Evolutionary conservation across 2,113 vertebrate genomes (phyloP).

Genomic region (human): DNA sequence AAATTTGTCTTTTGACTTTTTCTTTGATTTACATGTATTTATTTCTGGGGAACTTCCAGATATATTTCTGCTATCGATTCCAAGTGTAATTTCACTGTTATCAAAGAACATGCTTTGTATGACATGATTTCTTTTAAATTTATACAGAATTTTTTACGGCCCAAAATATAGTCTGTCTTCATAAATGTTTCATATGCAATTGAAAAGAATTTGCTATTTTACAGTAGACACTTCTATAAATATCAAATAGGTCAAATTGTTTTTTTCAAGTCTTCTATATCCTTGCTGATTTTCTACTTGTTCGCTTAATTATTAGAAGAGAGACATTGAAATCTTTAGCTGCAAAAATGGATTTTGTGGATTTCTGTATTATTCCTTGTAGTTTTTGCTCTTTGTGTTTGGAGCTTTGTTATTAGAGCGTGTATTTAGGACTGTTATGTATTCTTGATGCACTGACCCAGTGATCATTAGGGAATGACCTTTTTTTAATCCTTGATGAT

Average conservation of each 20-base stretch:
- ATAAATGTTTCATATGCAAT: neutral
- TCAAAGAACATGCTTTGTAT: neutral
- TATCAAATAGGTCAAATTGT: neutral
- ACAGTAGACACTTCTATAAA: neutral
- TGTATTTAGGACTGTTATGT: neutral
- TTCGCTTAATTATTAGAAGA: neutral
- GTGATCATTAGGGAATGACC: neutral
- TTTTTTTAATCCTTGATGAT: neutral
- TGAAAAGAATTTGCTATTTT: neutral
- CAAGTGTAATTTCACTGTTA: neutral
- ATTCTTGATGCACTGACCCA: neutral
- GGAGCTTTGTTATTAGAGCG: too few species aligned
- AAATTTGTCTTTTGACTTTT: neutral
- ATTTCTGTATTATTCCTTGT: neutral
- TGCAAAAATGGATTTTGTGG: neutral
- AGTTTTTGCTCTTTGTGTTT: too few species aligned
- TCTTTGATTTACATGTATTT: neutral
- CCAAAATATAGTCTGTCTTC: neutral
- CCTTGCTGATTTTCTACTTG: neutral
- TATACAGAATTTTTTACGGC: neutral
- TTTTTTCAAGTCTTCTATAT: neutral
- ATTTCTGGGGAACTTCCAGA: neutral
- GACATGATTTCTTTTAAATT: neutral
- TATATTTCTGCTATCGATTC: neutral
- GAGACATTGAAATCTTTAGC: neutral